Conservation (phyloP, 2,113 vertebrate species). For the Proterorhinus semilunaris region DNA sequence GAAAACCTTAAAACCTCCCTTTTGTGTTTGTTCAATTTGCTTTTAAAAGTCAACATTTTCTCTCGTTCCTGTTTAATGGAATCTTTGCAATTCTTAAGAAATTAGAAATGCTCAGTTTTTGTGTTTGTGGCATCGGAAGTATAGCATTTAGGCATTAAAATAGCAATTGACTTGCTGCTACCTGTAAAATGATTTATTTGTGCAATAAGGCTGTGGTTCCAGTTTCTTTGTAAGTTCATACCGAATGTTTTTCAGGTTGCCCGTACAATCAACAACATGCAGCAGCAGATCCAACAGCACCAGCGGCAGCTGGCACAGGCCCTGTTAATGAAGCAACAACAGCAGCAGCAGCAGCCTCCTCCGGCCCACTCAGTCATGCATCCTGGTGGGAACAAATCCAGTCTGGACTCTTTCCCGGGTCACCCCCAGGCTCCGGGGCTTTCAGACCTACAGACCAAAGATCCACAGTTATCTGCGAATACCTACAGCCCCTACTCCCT, state of each 20-base stretch:
- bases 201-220: too few relatives aligned
- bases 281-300: conserved; percentile 99
- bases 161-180: too few relatives aligned
- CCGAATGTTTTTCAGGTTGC: conserved; percentile 82
- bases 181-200: too few relatives aligned
- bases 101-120: too few relatives aligned
- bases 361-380: conserved; percentile 87
- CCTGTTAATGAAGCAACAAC: conserved; percentile 94
- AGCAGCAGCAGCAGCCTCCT: conserved; percentile 83
- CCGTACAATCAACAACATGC: conserved; percentile 99
- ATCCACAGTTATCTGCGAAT: conserved; percentile 93
- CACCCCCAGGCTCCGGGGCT: conserved; percentile 90
- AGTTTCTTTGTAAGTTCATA: neutral
- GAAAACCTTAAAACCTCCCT: too few relatives aligned
- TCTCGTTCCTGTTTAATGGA: too few relatives aligned
- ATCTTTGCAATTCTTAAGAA: too few relatives aligned
- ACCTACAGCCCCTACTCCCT: conserved; percentile 92
- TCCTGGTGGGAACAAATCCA: conserved; percentile 89
- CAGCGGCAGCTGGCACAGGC: conserved; percentile 99
- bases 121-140: too few relatives aligned
- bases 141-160: too few relatives aligned
- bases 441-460: conserved; percentile 99
- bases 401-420: conserved; percentile 90
- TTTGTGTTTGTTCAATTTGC: too few relatives aligned
- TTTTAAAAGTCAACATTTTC: too few relatives aligned